These are phyloP conservation scores for Nanorana parkeri DNA, from an alignment of 2,113 vertebrate genomes.

Conservation along the genomic window DNA sequence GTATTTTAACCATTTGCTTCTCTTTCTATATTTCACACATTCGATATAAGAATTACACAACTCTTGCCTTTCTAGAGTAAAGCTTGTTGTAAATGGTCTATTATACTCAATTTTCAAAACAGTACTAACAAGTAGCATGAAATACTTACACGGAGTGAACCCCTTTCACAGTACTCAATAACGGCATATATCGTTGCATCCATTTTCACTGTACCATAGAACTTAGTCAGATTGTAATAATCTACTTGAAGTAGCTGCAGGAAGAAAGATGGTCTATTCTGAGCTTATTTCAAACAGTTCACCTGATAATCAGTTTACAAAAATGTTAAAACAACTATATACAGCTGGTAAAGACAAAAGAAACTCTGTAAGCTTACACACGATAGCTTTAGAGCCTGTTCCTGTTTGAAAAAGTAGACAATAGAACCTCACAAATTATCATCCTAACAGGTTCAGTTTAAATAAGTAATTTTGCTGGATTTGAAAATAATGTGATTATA, in stretches of 20 bases:
- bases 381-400: too few relatives aligned
- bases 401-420: too few relatives aligned
- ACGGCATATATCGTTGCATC: conserved; percentile 89
- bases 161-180: conserved; percentile 92
- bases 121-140: not conserved
- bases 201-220: conserved; percentile 94
- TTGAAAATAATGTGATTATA: too few relatives aligned
- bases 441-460: too few relatives aligned
- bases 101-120: not conserved
- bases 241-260: conserved; percentile 88
- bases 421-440: too few relatives aligned
- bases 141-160: conserved; percentile 88
- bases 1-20: not conserved
- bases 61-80: too few relatives aligned
- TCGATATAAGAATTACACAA: too few relatives aligned
- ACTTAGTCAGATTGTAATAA: conserved; percentile 98
- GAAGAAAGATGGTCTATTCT: not conserved
- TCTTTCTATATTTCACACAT: not conserved
- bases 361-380: too few relatives aligned
- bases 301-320: not conserved
- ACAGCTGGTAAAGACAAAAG: too few relatives aligned
- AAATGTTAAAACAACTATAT: too few relatives aligned
- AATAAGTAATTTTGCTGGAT: too few relatives aligned
- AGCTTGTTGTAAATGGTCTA: too few relatives aligned
- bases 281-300: not conserved